phyloP scores from a whole-genome alignment of 1,140 invertebrate species.

The Tribolium madens region DNA sequence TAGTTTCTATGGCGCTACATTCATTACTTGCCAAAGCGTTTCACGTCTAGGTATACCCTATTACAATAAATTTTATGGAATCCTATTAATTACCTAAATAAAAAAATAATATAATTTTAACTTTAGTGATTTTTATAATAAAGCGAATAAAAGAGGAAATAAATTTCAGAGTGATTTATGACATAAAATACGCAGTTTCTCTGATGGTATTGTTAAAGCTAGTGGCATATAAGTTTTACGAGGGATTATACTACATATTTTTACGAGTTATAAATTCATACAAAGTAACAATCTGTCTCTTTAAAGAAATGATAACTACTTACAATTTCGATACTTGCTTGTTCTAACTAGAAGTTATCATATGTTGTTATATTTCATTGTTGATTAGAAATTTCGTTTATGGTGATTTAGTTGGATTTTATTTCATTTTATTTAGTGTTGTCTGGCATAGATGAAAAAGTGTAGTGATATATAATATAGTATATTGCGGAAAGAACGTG shows the following conservation, averaged over 20 bases:
- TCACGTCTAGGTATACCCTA: not conserved
- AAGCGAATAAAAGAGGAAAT: slow-evolving; percentile 9
- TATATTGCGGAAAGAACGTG: slow-evolving; percentile 27
- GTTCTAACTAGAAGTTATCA: not conserved
- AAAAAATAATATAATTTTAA: slow-evolving; percentile 15
- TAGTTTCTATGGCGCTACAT: too few relatives aligned
- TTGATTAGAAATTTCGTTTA: not conserved
- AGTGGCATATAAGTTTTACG: slow-evolving; percentile 41
- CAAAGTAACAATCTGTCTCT: slow-evolving; percentile 38
- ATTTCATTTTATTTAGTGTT: not conserved
- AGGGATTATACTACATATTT: slow-evolving; percentile 43
- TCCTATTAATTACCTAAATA: slow-evolving; percentile 23
- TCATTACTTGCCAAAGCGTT: not conserved
- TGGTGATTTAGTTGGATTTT: not conserved
- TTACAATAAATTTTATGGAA: slow-evolving; percentile 9
- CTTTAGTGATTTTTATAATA: slow-evolving; percentile 9
- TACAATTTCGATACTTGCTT: not conserved
- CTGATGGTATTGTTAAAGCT: slow-evolving; percentile 38
- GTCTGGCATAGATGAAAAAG: not conserved
- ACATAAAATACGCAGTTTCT: slow-evolving; percentile 32
- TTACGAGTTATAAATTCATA: slow-evolving; percentile 41
- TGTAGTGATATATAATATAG: not conserved
- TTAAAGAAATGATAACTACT: not conserved
- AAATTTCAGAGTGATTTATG: slow-evolving; percentile 25
- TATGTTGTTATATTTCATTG: too few relatives aligned